phyloP scores from a whole-genome alignment of 2,113 vertebrate species.

The Heterochromis multidens region DNA sequence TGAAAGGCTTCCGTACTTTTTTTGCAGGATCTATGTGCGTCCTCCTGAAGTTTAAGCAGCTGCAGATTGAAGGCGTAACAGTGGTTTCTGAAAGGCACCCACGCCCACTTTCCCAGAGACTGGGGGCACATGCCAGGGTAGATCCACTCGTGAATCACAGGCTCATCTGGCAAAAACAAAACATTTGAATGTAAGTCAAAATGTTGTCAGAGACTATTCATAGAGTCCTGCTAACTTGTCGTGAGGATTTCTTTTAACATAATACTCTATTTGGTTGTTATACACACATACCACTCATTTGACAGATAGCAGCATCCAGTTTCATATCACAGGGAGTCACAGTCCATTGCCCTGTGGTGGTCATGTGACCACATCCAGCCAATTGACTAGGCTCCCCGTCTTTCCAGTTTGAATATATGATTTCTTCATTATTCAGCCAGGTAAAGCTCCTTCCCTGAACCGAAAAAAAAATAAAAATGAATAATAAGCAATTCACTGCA shows the following conservation, averaged over 20 bases:
- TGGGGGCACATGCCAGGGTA: constrained; percentile 86
- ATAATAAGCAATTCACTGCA: neutral
- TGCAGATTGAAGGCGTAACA: constrained; percentile 97
- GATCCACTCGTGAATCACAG: constrained; percentile 73
- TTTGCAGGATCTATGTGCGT: constrained; percentile 83
- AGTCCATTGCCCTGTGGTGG: constrained; percentile 82
- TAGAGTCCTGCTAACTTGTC: neutral
- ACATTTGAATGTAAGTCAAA: neutral
- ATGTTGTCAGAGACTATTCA: neutral
- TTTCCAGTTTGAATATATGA: constrained; percentile 86
- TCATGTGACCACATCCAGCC: constrained; percentile 87
- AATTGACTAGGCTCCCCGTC: constrained; percentile 83
- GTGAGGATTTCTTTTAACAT: neutral
- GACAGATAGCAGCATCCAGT: constrained; percentile 88
- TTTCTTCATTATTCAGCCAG: constrained; percentile 84
- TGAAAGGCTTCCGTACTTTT: constrained; percentile 75
- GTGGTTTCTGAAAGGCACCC: constrained; percentile 91
- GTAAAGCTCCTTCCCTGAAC: constrained; percentile 78
- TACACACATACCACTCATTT: constrained; percentile 52
- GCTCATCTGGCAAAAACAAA: constrained; percentile 49
- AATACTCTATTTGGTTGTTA: neutral
- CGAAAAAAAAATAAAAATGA: neutral
- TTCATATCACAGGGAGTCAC: constrained; percentile 81
- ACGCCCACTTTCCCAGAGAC: constrained; percentile 81
- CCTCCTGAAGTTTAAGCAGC: constrained; percentile 81